Conservation (phyloP, 2,888 invertebrate species). For the Mythimna lalbum region DNA sequence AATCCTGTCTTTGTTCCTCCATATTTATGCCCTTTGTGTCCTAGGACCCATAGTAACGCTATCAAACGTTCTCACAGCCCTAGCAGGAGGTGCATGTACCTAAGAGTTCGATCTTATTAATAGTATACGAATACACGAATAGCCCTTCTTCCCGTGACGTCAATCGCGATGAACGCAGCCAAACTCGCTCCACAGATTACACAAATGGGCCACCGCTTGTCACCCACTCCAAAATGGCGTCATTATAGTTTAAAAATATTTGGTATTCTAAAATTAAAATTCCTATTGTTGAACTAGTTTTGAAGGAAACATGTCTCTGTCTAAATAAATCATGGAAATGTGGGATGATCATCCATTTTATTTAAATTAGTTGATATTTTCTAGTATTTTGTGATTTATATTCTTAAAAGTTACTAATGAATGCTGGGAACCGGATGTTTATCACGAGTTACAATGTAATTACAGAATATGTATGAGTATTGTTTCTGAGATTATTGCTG, state of each 20-base stretch:
- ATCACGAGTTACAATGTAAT: background rate
- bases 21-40: too few relatives aligned
- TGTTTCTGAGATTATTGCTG: background rate
- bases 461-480: background rate
- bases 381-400: constrained; percentile 5
- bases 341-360: constrained; percentile 39
- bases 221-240: constrained; percentile 70
- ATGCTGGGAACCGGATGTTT: background rate
- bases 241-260: constrained; percentile 74
- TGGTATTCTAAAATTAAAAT: constrained; percentile 55
- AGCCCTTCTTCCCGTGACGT: constrained; percentile 83
- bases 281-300: constrained; percentile 62
- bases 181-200: constrained; percentile 73
- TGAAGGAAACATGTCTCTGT: constrained; percentile 23
- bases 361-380: constrained; percentile 5
- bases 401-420: constrained; percentile 13
- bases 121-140: constrained; percentile 80
- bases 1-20: too few relatives aligned
- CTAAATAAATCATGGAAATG: constrained; percentile 56
- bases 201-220: constrained; percentile 72
- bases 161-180: constrained; percentile 72
- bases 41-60: too few relatives aligned
- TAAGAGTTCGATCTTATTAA: constrained; percentile 78
- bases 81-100: constrained; percentile 41
- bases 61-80: too few relatives aligned